These are phyloP conservation scores for Zosterops lateralis DNA, from an alignment of 2,113 vertebrate species.

Conservation along the genomic window DNA sequence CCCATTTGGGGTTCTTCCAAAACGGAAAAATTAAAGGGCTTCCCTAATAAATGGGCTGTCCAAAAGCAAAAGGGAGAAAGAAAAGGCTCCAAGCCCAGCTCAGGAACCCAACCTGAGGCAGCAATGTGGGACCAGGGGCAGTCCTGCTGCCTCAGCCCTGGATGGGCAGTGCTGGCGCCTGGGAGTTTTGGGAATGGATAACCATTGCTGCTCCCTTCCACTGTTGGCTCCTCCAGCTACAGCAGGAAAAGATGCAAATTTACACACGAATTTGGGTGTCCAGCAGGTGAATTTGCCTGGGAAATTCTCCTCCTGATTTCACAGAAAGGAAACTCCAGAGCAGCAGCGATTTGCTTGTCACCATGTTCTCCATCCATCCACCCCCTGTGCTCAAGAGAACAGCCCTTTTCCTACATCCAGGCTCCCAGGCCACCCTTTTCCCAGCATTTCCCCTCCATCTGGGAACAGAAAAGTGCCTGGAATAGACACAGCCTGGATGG, in stretches of 20 bases:
- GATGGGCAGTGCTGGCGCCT: neutral
- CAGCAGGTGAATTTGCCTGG: neutral
- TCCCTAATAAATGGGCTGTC: slow-evolving; percentile 59
- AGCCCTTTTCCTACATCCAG: neutral
- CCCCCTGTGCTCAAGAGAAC: neutral
- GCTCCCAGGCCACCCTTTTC: neutral
- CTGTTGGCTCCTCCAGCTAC: neutral
- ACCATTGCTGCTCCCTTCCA: neutral
- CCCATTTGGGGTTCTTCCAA: slow-evolving; percentile 76
- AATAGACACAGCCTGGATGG: neutral
- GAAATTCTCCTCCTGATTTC: neutral
- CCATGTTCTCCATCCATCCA: fast-evolving
- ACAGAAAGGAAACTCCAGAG: neutral
- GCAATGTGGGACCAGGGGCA: neutral
- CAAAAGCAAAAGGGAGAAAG: neutral
- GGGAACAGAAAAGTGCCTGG: neutral
- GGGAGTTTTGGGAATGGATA: neutral
- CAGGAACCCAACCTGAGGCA: neutral
- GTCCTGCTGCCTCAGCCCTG: neutral
- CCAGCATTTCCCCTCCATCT: neutral
- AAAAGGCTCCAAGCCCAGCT: neutral
- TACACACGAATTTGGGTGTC: neutral
- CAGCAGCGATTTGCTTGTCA: fast-evolving
- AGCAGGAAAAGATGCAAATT: neutral
- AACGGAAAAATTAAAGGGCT: slow-evolving; percentile 67